phyloP scores from a whole-genome alignment of 2,113 vertebrate species.

The Rhinolophus ferrumequinum region DNA sequence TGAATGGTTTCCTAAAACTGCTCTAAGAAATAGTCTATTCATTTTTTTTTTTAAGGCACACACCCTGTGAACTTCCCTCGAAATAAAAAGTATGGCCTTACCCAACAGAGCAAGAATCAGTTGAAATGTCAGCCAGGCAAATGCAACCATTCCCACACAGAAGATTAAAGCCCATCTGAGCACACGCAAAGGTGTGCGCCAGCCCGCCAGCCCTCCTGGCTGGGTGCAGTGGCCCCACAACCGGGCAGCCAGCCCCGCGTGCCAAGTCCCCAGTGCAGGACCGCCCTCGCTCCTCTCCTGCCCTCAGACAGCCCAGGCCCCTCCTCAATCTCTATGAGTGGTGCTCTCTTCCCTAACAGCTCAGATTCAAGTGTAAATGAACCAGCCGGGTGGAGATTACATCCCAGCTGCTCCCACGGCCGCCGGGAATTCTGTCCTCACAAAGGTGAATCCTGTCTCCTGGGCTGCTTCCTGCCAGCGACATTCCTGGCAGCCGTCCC shows the following conservation, averaged over 20 bases:
- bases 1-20: neutral
- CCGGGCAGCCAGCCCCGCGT: accelerated
- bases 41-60: neutral
- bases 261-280: neutral
- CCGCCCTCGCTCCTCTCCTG: neutral
- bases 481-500: conserved; percentile 62
- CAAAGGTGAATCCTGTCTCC: conserved; percentile 73
- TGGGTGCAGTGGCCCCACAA: accelerated
- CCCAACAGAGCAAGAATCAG: conserved; percentile 44
- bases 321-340: neutral
- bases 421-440: conserved; percentile 78
- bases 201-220: neutral
- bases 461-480: conserved; percentile 73
- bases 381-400: conserved; percentile 47
- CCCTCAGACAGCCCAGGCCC: neutral
- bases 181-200: accelerated
- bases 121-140: conserved; percentile 70
- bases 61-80: neutral
- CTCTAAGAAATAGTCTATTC: neutral
- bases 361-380: conserved; percentile 71
- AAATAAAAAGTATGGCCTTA: neutral
- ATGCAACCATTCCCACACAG: neutral
- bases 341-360: conserved; percentile 43
- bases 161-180: conserved; percentile 39
- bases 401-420: conserved; percentile 65